These are phyloP conservation scores for Anoplophora glabripennis DNA, from an alignment of 1,140 invertebrate genomes.

Conservation along the genomic window DNA sequence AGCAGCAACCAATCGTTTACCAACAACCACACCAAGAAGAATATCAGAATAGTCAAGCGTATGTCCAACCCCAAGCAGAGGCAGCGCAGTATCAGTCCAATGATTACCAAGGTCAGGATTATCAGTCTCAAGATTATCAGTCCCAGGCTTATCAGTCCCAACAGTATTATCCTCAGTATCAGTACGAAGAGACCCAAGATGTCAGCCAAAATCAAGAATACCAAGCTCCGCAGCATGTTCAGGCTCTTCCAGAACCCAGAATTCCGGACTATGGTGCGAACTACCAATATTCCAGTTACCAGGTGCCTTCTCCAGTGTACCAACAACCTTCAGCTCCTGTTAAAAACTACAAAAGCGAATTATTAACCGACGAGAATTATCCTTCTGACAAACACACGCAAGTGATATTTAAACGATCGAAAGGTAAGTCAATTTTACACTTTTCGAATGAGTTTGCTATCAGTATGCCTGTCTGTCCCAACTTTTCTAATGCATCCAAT, in stretches of 20 bases:
- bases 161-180: conserved; percentile 43
- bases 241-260: conserved; percentile 1
- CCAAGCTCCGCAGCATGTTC: conserved; percentile 26
- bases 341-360: not conserved
- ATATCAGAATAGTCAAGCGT: too few relatives aligned
- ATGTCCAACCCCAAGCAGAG: conserved; percentile 7
- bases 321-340: not conserved
- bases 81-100: conserved; percentile 14
- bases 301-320: not conserved
- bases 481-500: too few relatives aligned
- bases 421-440: not conserved
- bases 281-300: not conserved
- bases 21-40: too few relatives aligned
- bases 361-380: conserved; percentile 23
- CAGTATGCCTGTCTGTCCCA: too few relatives aligned
- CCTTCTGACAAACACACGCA: conserved; percentile 12
- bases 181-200: conserved; percentile 23
- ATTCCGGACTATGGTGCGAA: not conserved
- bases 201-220: conserved; percentile 15
- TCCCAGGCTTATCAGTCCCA: conserved; percentile 25
- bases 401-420: conserved; percentile 14
- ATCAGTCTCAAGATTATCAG: conserved; percentile 44
- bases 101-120: conserved; percentile 35
- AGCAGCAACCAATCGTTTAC: too few relatives aligned
- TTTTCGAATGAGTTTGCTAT: too few relatives aligned